These are phyloP conservation scores for Mya arenaria DNA, from an alignment of 1,140 invertebrate species.

Conservation along the genomic window DNA sequence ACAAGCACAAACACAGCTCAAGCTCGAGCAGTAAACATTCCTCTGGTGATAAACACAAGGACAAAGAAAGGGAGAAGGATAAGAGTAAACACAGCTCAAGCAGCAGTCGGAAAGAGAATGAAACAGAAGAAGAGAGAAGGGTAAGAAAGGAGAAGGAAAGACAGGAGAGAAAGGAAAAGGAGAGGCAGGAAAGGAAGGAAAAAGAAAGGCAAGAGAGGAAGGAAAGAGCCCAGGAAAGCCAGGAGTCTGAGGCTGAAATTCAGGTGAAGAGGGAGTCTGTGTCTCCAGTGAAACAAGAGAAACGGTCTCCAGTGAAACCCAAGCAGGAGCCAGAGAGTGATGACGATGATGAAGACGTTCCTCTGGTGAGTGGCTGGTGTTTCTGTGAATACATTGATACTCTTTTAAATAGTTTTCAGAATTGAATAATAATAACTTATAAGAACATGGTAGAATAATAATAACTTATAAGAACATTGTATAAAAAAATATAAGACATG, in stretches of 20 bases:
- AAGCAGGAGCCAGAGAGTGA: slow-evolving; percentile 82
- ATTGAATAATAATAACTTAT: too few relatives aligned
- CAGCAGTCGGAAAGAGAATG: slow-evolving; percentile 48
- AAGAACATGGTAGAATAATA: too few relatives aligned
- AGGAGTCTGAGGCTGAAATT: slow-evolving; percentile 14
- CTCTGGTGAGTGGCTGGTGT: slow-evolving; percentile 88
- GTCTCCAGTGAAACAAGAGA: slow-evolving; percentile 41
- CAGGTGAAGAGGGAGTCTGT: slow-evolving; percentile 28
- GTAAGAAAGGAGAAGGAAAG: slow-evolving; percentile 80
- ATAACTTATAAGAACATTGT: too few relatives aligned
- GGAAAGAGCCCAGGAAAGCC: slow-evolving; percentile 42
- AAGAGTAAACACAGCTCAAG: slow-evolving; percentile 42
- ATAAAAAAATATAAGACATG: too few relatives aligned
- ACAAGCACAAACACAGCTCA: slow-evolving; percentile 66
- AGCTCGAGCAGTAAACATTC: slow-evolving; percentile 55
- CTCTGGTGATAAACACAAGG: slow-evolving; percentile 31
- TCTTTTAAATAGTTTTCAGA: too few relatives aligned
- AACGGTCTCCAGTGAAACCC: slow-evolving; percentile 52
- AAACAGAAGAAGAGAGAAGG: slow-evolving; percentile 77
- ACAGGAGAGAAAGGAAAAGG: slow-evolving; percentile 57
- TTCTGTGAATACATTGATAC: too few relatives aligned
- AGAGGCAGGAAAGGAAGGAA: slow-evolving; percentile 42
- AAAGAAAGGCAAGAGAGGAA: slow-evolving; percentile 35
- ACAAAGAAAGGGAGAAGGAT: slow-evolving; percentile 40
- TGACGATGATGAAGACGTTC: slow-evolving; percentile 91